A percentile compares a stretch with the other conserved stretches of the same genome.
These are phyloP conservation scores for Ornithorhynchus anatinus DNA, from an alignment of 2,113 vertebrate genomes.

Conservation along the genomic window DNA sequence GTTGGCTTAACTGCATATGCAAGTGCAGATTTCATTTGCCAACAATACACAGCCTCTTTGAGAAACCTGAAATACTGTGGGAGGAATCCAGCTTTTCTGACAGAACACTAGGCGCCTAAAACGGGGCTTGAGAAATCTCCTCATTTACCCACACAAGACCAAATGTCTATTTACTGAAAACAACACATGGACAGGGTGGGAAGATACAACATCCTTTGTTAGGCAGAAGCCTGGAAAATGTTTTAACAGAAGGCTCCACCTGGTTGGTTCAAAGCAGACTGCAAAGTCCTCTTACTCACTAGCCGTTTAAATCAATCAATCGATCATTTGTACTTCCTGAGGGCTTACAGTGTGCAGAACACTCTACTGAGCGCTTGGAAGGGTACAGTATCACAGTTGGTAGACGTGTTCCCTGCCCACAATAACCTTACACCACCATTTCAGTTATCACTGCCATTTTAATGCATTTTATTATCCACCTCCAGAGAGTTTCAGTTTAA, in stretches of 20 bases:
- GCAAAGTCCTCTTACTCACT: conserved; percentile 1
- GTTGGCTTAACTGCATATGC: too few relatives aligned
- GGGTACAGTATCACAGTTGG: too few relatives aligned
- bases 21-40: conserved; percentile 1
- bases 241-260: background rate
- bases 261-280: conserved; percentile 19
- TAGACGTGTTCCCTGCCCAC: too few relatives aligned
- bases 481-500: too few relatives aligned
- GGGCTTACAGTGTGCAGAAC: too few relatives aligned
- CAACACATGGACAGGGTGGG: background rate
- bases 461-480: too few relatives aligned
- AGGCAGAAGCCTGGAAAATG: background rate
- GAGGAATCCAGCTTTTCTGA: conserved; percentile 12
- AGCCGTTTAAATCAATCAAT: too few relatives aligned
- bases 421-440: too few relatives aligned
- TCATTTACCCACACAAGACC: conserved; percentile 27
- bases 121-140: conserved; percentile 28
- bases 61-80: background rate
- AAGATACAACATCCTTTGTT: conserved; percentile 35
- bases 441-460: too few relatives aligned
- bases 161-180: conserved; percentile 49
- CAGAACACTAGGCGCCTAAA: conserved; percentile 12
- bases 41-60: conserved; percentile 10
- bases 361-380: too few relatives aligned
- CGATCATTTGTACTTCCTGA: too few relatives aligned